Evolutionary conservation across 2,113 vertebrate genomes (phyloP), one percentile per base, ranked within the genome.

Genomic region (Laterallus jamaicensis): DNA sequence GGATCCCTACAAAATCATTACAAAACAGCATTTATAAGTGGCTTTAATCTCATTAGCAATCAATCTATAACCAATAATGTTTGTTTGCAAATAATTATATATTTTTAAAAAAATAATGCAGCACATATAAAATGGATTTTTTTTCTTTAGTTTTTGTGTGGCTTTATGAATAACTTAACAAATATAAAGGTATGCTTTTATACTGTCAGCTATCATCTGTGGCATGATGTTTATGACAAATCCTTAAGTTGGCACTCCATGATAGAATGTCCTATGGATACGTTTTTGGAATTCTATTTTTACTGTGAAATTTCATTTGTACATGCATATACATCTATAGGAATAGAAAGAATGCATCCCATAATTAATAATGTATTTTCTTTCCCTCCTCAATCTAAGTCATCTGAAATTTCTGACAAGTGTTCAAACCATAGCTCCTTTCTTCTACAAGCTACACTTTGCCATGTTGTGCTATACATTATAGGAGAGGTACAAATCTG

Each of bases 1-100:
- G 93, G 98, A 97, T 75, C 99, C 99, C 99, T 99, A 79, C 10
- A 96, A 98, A 73, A 96, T 70, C 32, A 92, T 90, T 22, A 82
- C 16, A 84, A 85, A 91, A 29, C 15, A 82, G 28, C 17, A 71
- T 50, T 93, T 85, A 74, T 32, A 40, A 91, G 60, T 8, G 59
- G 13, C 47, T 93, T 78, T 32, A 52, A n/a, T 59, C 70, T 70
- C 40, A 40, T 12, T 47, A 81, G 39, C 26, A 66, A 40, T 69
- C 52, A 56, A 42, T 39, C 22, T 63, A 74, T 59, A 68, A 79
- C 63, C 44, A 2, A 21, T 15, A 93, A 11, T 8, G 58, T 25
- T 55, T 90, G 24, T 21, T 60, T 52, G 17, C 15, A 82, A 77
- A 50, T 67, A 70, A 40, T 59, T 40, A 22, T 12, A 0, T 9